These are phyloP conservation scores for Catocala fraxini DNA, from an alignment of 2,888 invertebrate genomes.

Conservation along the genomic window DNA sequence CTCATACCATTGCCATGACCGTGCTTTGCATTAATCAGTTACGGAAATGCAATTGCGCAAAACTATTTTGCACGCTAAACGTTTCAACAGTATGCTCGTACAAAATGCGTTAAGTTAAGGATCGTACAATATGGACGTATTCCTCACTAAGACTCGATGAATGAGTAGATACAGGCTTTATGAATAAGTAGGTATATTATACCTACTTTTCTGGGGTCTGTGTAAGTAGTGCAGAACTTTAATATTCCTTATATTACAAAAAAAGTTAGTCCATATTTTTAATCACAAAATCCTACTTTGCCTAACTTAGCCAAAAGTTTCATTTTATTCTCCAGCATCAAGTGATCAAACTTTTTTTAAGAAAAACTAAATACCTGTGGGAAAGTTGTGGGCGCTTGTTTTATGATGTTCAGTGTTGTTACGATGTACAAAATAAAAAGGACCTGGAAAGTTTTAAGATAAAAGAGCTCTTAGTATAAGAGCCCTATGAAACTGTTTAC, in stretches of 20 bases:
- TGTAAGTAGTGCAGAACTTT: neutral
- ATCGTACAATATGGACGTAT: too few relatives aligned
- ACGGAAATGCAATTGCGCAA: too few relatives aligned
- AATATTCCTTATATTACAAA: neutral
- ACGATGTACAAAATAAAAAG: slow-evolving; percentile 19
- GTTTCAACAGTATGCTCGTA: too few relatives aligned
- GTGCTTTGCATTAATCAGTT: too few relatives aligned
- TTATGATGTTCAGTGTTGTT: slow-evolving; percentile 26
- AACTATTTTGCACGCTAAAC: too few relatives aligned
- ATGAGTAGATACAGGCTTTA: too few relatives aligned
- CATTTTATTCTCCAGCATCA: neutral
- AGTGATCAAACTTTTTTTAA: slow-evolving; percentile 11
- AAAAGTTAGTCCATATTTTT: neutral
- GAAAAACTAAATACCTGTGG: slow-evolving; percentile 26
- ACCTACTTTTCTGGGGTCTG: too few relatives aligned
- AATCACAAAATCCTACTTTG: slow-evolving; percentile 4
- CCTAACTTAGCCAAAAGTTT: slow-evolving; percentile 2
- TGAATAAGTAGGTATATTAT: neutral
- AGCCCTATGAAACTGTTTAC: neutral
- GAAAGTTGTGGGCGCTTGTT: slow-evolving; percentile 30
- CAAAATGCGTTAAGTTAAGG: too few relatives aligned
- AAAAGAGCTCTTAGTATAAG: slow-evolving; percentile 9
- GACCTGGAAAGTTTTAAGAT: slow-evolving; percentile 7
- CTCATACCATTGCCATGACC: too few relatives aligned
- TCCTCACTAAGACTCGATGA: too few relatives aligned